Evolutionary conservation across 2,888 invertebrate genomes (phyloP).

Genomic region (Epirrhoe tristata): DNA sequence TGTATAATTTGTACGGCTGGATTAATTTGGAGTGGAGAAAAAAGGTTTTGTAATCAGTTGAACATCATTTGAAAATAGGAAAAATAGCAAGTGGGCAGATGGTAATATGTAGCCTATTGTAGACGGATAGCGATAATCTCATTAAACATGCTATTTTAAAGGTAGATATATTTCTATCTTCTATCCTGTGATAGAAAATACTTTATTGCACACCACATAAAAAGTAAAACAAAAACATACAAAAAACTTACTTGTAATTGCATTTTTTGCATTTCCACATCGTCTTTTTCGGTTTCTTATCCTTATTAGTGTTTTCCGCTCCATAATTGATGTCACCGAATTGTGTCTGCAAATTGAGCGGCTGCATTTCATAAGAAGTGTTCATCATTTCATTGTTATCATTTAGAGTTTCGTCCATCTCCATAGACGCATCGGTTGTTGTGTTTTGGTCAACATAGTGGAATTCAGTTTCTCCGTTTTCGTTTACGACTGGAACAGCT

Average conservation of each 20-base stretch:
- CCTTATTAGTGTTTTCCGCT: constrained; percentile 62
- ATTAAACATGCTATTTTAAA: no score
- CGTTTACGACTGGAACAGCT: constrained; percentile 86
- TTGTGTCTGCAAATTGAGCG: constrained; percentile 85
- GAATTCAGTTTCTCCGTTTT: constrained; percentile 81
- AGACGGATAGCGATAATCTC: no score
- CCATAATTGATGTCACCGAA: constrained; percentile 64
- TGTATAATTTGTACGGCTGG: no score
- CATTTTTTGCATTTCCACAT: constrained; percentile 97
- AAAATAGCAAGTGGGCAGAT: no score
- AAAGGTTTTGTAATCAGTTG: no score
- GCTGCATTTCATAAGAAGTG: constrained; percentile 84
- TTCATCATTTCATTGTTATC: constrained; percentile 72
- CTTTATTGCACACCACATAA: no score
- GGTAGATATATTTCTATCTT: no score
- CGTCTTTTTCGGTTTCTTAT: constrained; percentile 88
- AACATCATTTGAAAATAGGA: no score
- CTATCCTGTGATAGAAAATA: no score
- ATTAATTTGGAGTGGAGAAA: no score
- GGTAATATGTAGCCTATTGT: no score
- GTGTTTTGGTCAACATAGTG: constrained; percentile 74
- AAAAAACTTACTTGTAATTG: constrained; percentile 88
- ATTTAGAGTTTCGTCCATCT: constrained; percentile 79
- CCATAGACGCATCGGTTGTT: constrained; percentile 72
- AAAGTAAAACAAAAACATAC: no score